phyloP scores from a whole-genome alignment of 2,888 invertebrate species.

The Mylabris sibirica region DNA sequence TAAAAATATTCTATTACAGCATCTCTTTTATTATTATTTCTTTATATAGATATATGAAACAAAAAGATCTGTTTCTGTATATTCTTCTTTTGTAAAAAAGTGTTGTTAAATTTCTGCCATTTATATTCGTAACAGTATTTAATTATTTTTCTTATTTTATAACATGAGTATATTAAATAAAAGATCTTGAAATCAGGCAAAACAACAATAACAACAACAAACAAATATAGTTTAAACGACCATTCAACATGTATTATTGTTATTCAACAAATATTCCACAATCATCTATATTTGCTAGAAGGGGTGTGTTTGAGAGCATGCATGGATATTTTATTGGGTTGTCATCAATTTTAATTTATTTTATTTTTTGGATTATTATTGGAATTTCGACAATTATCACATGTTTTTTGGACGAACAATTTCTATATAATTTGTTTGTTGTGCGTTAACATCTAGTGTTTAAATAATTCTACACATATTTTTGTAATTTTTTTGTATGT shows the following conservation, averaged over 20 bases:
- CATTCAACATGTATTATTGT: conserved; percentile 41
- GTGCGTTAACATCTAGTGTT: conserved; percentile 43
- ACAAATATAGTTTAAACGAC: conserved; percentile 37
- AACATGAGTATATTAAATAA: conserved; percentile 26
- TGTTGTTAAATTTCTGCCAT: conserved; percentile 12
- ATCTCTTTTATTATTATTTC: conserved; percentile 10
- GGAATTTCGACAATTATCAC: conserved; percentile 47
- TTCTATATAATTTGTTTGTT: conserved; percentile 49
- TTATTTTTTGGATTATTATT: not conserved
- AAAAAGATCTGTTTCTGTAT: conserved; percentile 11
- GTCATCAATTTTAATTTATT: not conserved
- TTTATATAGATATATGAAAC: not conserved
- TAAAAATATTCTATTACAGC: conserved; percentile 26
- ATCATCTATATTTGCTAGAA: conserved; percentile 35
- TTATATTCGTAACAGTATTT: conserved; percentile 26
- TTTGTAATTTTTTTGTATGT: no score
- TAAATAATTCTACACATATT: conserved; percentile 34
- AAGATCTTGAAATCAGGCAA: conserved; percentile 18
- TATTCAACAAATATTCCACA: conserved; percentile 38
- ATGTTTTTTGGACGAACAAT: conserved; percentile 48
- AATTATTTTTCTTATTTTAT: conserved; percentile 22
- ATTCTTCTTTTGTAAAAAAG: conserved; percentile 21
- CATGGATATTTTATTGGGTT: conserved; percentile 23
- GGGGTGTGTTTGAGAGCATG: conserved; percentile 45
- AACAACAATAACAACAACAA: conserved; percentile 36